Base-by-base conservation (phyloP, 2,797 vertebrate species). In the Squalus acanthias region DNA sequence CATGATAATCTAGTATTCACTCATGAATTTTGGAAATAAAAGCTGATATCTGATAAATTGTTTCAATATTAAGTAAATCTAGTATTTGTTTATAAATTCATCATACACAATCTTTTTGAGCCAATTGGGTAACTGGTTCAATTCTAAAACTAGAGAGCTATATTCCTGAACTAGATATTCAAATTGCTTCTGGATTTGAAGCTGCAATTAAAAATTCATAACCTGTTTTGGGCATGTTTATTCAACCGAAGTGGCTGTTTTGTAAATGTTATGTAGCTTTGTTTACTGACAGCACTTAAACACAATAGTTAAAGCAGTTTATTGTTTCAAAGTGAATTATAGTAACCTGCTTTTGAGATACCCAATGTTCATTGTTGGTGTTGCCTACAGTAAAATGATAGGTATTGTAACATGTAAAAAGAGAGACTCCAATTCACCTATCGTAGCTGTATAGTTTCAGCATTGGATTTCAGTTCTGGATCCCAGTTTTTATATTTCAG, bases 161-260 rank as follows among this genome's bases (percentile, higher is more conserved):
- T 95, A 76, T 57, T 20, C 50, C 50, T 53, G 94, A 95, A 95
- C 13, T 15, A 74, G 94, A 74, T 95, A 57, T 57, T 95, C 94
- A 57, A 95, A 50, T 95, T 53, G 29, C 50, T 95, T 29, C 13
- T 74, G 50, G 72, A 50, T 46, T 57, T 95, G 69, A 57, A 95
- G 53, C 94, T 74, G 70, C 15, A 74, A 95, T 95, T 53, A 95
- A 74, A 95, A 95, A 95, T 74, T 95, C 70, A 95, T 95, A 53
- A 76, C 72, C 29, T 95, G 70, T 29, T 95, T 95, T 95, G 70
- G 26, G 50, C 24, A 95, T 95, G 50, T 95, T 57, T 74, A 33
- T 74, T 95, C 94, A 74, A 74, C 24, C 13, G 26, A 95, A 76
- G 12, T 95, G 70, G 50, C 17, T 76, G 26, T 60, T 95, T 72